Conservation (phyloP, 1,140 invertebrate species). For the Lepidurus arcticus region DNA sequence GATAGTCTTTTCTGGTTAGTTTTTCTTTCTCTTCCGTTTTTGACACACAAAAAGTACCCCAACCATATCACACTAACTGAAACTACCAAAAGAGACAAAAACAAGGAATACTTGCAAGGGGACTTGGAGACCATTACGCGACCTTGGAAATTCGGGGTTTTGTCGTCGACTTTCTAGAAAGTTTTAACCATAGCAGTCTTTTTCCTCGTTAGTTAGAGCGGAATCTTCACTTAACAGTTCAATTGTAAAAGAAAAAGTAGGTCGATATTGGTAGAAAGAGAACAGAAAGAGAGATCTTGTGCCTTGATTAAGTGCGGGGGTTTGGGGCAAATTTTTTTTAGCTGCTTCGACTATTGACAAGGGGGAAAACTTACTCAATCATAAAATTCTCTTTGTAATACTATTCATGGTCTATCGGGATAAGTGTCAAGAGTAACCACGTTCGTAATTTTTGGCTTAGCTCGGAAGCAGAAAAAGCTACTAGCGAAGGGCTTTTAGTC, state of each 20-base stretch:
- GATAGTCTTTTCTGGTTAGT: not conserved
- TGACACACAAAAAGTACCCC: not conserved
- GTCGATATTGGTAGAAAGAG: not conserved
- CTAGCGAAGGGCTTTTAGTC: not conserved
- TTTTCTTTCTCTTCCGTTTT: not conserved
- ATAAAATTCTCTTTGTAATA: not conserved
- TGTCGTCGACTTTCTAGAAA: no score
- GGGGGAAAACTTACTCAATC: not conserved
- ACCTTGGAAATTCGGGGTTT: no score
- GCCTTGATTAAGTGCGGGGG: slow-evolving; percentile 3
- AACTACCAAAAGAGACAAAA: no score
- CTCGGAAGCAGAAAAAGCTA: not conserved
- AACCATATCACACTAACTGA: slow-evolving; percentile 1
- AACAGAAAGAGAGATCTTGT: not conserved
- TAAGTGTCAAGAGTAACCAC: not conserved
- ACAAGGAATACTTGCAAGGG: no score
- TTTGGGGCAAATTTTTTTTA: not conserved
- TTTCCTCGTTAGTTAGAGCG: not conserved
- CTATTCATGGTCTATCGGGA: not conserved
- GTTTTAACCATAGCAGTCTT: no score
- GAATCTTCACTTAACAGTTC: not conserved
- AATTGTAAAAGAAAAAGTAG: not conserved
- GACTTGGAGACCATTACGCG: no score
- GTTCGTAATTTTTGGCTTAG: not conserved
- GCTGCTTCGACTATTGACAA: not conserved